Conservation (phyloP, 2,888 invertebrate species). For the Dryocosmus kuriphilus region DNA sequence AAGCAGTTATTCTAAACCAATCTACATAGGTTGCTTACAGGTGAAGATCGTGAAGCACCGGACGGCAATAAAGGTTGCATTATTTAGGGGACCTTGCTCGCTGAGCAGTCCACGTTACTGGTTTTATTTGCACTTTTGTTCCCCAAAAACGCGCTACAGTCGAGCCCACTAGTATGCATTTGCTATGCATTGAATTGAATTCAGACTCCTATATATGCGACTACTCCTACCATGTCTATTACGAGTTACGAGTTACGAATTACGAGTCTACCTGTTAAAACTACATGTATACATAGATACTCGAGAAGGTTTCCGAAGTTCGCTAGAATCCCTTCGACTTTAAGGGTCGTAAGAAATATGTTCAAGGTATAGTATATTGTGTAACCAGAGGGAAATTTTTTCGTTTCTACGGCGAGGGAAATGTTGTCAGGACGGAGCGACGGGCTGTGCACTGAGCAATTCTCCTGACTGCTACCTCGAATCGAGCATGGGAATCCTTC, state of each 20-base stretch:
- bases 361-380: no score
- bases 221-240: constrained; percentile 51
- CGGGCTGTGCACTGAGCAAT: no score
- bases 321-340: not conserved
- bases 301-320: constrained; percentile 13
- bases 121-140: constrained; percentile 67
- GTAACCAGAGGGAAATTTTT: no score
- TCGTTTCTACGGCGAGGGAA: no score
- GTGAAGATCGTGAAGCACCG: constrained; percentile 51
- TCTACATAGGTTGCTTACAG: constrained; percentile 47
- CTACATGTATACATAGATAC: constrained; percentile 36
- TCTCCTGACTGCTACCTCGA: no score
- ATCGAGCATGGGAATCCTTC: no score
- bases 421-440: no score
- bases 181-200: constrained; percentile 73
- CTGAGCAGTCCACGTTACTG: constrained; percentile 59
- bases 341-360: not conserved
- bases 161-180: constrained; percentile 63
- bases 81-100: constrained; percentile 63
- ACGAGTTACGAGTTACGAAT: constrained; percentile 58
- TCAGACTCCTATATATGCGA: constrained; percentile 54
- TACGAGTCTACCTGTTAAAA: constrained; percentile 52
- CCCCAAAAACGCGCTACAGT: constrained; percentile 62
- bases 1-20: no score
- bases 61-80: constrained; percentile 68